A percentile compares a stretch with the other conserved stretches of the same genome.
Conservation (phyloP, 2,888 invertebrate genomes). For the Cosmorhoe ocellata region DNA sequence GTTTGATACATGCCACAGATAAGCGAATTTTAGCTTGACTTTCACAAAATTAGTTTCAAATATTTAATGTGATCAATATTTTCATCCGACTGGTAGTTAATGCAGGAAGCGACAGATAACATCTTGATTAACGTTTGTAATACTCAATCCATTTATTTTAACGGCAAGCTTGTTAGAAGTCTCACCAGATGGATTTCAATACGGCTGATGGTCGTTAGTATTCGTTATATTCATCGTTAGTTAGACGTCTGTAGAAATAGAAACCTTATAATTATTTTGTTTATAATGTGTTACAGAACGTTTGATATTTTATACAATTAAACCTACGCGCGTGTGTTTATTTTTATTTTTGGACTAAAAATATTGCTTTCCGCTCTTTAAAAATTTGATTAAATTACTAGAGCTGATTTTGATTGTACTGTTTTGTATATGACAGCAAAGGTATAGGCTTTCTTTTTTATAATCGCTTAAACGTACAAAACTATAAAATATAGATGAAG, state of each 20-base stretch:
- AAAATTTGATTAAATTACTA: too few species aligned
- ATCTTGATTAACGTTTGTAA: slow-evolving; percentile 55
- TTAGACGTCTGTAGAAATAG: slow-evolving; percentile 5
- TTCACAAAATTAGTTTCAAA: background rate
- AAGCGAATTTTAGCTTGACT: background rate
- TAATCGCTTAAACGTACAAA: too few species aligned
- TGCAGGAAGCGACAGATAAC: slow-evolving; percentile 51
- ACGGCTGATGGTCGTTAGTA: slow-evolving; percentile 53
- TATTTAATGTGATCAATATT: slow-evolving; percentile 14
- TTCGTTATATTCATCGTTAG: slow-evolving; percentile 17
- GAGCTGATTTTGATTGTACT: too few species aligned
- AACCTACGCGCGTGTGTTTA: too few species aligned
- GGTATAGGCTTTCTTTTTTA: too few species aligned
- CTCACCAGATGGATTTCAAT: slow-evolving; percentile 52
- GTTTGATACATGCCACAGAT: background rate
- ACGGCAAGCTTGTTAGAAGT: slow-evolving; percentile 40
- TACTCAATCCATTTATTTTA: slow-evolving; percentile 48
- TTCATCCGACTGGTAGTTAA: slow-evolving; percentile 21
- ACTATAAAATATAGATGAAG: too few species aligned
- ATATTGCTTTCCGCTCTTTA: too few species aligned
- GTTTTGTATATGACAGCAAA: too few species aligned
- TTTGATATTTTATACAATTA: background rate
- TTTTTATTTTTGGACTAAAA: too few species aligned
- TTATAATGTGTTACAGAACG: background rate
- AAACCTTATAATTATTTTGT: background rate